Percentiles rank a stretch among this genome's conserved stretches.
Evolutionary conservation across 2,113 vertebrate species (phyloP).

Genomic region (Chaetops frenatus): DNA sequence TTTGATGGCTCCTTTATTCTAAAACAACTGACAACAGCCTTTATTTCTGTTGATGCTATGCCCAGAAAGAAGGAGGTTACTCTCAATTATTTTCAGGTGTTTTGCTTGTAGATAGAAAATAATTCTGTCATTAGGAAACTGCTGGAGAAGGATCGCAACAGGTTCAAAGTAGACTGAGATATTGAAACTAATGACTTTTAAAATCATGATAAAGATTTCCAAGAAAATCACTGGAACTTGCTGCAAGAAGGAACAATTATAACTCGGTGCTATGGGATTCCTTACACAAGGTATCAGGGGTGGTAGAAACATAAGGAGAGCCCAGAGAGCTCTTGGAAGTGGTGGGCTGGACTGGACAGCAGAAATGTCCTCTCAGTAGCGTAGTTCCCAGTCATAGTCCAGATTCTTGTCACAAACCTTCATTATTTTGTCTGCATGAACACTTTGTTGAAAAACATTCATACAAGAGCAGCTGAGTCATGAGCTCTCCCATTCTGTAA

Average conservation of each 20-base stretch:
- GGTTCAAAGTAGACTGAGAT: background rate
- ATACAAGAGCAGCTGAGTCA: background rate
- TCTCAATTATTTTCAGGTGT: background rate
- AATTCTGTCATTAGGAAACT: background rate
- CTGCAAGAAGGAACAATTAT: background rate
- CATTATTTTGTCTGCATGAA: background rate
- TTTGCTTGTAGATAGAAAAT: background rate
- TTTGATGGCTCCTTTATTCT: background rate
- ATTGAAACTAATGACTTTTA: background rate
- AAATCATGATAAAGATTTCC: background rate
- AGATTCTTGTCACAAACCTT: background rate
- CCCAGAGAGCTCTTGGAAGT: background rate
- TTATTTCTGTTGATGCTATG: background rate
- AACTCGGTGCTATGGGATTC: background rate
- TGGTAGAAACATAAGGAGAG: background rate
- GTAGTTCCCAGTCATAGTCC: background rate
- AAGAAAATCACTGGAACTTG: background rate
- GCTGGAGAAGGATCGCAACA: background rate
- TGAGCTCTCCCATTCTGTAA: background rate
- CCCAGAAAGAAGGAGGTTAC: background rate
- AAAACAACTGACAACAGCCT: background rate
- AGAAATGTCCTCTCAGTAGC: background rate
- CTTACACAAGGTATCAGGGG: background rate
- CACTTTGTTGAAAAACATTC: background rate
- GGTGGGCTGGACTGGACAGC: background rate